Evolutionary conservation across 2,888 invertebrate species (phyloP), one percentile per base, ranked within the genome.

Genomic region (Hetaerina titia): DNA sequence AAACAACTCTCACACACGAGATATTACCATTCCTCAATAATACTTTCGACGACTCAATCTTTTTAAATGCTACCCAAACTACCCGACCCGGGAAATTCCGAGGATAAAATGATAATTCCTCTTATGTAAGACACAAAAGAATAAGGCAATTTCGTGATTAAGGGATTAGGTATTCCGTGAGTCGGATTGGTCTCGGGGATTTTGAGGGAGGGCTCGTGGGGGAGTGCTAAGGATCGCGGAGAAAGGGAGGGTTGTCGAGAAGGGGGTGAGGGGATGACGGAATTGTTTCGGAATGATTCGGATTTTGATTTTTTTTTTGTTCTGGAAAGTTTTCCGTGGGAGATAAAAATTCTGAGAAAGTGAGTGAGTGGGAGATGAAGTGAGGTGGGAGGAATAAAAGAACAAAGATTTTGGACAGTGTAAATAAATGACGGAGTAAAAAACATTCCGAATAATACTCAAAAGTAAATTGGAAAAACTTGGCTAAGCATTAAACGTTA

Each of bases 11-110:
- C 92, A 92, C 92, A 69, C 69, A 74, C 69, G 64, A 69, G 56
- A 64, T 69, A 90, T 22, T 90, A 63, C 90, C 64, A 64, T 69
- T 92, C 92, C 92, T 81, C 69, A 92, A 92, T 74, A 74, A 92
- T 69, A 22, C 56, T 22, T 31, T 45, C 13, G 56, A 74, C 69
- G 92, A 56, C 69, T 92, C 92, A 74, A 92, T 92, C 92, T 92
- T 69, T 92, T 69, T 69, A 92, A 92, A 69, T 69, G 69, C 92
- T 90, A 31, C 90, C 22, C 22, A 19, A 45, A 60, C 31, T 45
- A 63, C 64, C 64, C 45, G n/a, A 2, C 45, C 74, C 63, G 92
- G n/a, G 45, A n/a, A 56, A 92, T 64, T 69, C 69, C 45, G 57
- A 69, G 56, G 69, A 92, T 69, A 56, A n/a, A 69, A 69, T 19